Base-by-base conservation (phyloP, 1,140 invertebrate genomes). In the Drosophila gunungcola region DNA sequence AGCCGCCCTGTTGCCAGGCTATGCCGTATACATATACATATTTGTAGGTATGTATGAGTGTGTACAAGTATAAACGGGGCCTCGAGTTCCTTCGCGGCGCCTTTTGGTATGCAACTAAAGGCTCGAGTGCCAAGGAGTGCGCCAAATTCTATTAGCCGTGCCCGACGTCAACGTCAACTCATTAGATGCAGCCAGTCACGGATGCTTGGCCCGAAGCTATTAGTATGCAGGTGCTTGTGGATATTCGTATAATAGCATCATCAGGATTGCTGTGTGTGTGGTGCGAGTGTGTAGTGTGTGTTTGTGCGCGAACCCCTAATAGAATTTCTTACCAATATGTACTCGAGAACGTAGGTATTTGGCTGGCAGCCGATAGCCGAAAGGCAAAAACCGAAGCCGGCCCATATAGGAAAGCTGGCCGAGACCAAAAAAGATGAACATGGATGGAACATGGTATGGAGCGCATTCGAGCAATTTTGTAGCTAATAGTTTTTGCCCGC, bases 161-260 rank as follows among this genome's bases (percentile, higher is more conserved):
- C 72, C 57, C 55, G 57, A 52, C 64, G 65, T 68, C 54, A 61
- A 63, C 56, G 73, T 43, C 70, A 75, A 74, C 73, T 74, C 73
- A 76, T 76, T 76, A 67, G 73, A 76, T 76, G 73, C 73, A 76
- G 69, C 73, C 73, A 55, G 45, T 74, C 68, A 77, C 58, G 67
- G 78, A 57, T 70, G 54, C 38, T 76, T 73, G 68, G 68, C 64
- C 60, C 57, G 49, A 58, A 60, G 51, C 63, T 67, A 86, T 86
- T 86, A 88, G 83, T 88, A 83, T 88, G 80, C 84, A 89, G 75
- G 72, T 80, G 84, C 79, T 68, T 54, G 54, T 86, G 48, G 82
- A 62, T 68, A 82, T 78, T 86, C 78, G 68, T 65, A 78, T 81
- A 81, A 86, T 81, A 85, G 73, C 81, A 85, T 85, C 82, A 79